Conservation (phyloP, 2,888 invertebrate genomes). For the Lepidonotus clava region DNA sequence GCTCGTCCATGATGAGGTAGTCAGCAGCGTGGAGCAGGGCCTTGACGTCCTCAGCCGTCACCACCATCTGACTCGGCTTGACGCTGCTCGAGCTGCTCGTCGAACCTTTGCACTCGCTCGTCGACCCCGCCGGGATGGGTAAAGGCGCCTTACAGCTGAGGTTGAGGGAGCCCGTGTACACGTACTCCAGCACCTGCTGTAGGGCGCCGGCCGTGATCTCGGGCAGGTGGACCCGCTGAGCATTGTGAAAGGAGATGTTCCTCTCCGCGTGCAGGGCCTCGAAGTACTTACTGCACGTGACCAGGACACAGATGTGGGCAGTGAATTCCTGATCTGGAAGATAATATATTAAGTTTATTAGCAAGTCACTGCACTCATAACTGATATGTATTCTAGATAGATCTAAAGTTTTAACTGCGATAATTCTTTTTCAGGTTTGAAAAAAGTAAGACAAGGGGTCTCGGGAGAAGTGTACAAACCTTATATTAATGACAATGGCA, state of each 20-base stretch:
- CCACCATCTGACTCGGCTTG: background rate
- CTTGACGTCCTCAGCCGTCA: conserved; percentile 41
- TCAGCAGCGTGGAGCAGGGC: conserved; percentile 46
- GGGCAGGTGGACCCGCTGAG: background rate
- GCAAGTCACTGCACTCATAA: background rate
- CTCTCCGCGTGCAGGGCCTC: conserved; percentile 39
- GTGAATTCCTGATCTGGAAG: conserved; percentile 36
- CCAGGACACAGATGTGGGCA: conserved; percentile 40
- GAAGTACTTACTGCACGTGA: conserved; percentile 46
- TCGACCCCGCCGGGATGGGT: background rate
- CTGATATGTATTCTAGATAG: background rate
- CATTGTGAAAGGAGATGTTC: conserved; percentile 41
- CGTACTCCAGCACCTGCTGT: conserved; percentile 39
- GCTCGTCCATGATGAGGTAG: conserved; percentile 50
- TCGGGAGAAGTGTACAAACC: too few relatives aligned
- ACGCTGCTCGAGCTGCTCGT: background rate
- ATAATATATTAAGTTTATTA: background rate
- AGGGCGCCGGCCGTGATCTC: conserved; percentile 36
- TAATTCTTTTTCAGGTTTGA: too few relatives aligned
- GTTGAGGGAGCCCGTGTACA: conserved; percentile 21
- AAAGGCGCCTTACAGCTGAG: background rate
- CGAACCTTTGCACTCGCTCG: background rate
- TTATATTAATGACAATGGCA: too few relatives aligned
- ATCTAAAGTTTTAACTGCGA: background rate
- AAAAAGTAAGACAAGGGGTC: too few relatives aligned